phyloP scores from a whole-genome alignment of 2,888 invertebrate species.

The Anticlea derivata region DNA sequence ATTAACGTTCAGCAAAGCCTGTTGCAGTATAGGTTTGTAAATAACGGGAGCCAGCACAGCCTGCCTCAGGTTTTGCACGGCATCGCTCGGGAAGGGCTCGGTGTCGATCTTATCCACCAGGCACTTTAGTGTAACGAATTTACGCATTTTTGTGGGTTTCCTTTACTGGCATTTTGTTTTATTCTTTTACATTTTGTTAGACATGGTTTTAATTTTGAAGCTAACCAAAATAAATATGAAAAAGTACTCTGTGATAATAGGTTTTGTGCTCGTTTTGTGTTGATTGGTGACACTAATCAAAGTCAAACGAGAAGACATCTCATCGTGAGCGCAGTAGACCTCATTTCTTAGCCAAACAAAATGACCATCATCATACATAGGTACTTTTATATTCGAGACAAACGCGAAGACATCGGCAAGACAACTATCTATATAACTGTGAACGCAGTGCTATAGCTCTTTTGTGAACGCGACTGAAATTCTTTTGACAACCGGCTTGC shows the following conservation, averaged over 20 bases:
- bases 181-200: constrained; percentile 30
- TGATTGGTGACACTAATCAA: background rate
- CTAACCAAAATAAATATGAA: background rate
- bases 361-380: too few species aligned
- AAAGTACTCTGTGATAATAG: too few species aligned
- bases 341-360: too few species aligned
- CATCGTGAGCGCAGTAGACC: too few species aligned
- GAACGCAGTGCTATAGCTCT: too few species aligned
- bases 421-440: too few species aligned
- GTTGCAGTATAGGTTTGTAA: constrained; percentile 59
- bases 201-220: background rate
- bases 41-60: constrained; percentile 55
- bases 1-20: constrained; percentile 60
- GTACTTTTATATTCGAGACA: too few species aligned
- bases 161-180: constrained; percentile 21
- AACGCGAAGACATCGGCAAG: too few species aligned
- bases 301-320: background rate
- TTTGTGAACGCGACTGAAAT: too few species aligned
- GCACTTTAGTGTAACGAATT: constrained; percentile 60
- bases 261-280: background rate
- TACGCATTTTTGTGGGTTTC: constrained; percentile 65
- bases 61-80: constrained; percentile 60
- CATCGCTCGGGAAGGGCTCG: constrained; percentile 59
- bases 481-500: too few species aligned
- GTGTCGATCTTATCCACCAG: constrained; percentile 57